Conservation (phyloP, 2,113 vertebrate species). For the Ammodytes marinus region DNA sequence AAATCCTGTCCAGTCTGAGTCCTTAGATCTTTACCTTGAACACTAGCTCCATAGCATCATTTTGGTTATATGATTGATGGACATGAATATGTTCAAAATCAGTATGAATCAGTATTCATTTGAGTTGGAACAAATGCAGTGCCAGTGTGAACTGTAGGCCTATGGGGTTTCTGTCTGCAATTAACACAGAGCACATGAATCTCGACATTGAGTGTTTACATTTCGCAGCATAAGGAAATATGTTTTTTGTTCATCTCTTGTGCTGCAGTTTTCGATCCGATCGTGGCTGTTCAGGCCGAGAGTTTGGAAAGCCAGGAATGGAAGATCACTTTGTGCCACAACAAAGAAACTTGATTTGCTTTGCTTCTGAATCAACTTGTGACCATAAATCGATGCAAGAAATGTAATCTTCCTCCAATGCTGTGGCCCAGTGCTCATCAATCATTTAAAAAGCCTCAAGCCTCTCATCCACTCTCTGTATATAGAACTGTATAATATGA, state of each 20-base stretch:
- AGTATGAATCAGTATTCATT: slow-evolving; percentile 22
- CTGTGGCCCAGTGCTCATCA: slow-evolving; percentile 38
- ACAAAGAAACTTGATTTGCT: slow-evolving; percentile 17
- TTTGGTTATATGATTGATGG: slow-evolving; percentile 19
- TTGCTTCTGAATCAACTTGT: slow-evolving; percentile 31
- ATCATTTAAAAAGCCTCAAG: slow-evolving; percentile 70
- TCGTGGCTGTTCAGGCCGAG: slow-evolving; percentile 32
- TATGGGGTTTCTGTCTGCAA: slow-evolving; percentile 10
- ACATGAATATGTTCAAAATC: slow-evolving; percentile 12
- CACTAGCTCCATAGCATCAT: slow-evolving; percentile 11
- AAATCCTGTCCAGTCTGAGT: slow-evolving; percentile 24
- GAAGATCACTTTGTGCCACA: slow-evolving; percentile 36
- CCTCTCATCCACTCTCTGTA: slow-evolving; percentile 74
- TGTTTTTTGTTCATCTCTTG: slow-evolving; percentile 20
- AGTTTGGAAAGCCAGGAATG: slow-evolving; percentile 48
- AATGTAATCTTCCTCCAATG: slow-evolving; percentile 9
- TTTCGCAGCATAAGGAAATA: slow-evolving; percentile 9
- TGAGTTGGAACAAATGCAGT: slow-evolving; percentile 15
- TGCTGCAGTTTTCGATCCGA: slow-evolving; percentile 34
- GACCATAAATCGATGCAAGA: slow-evolving; percentile 28
- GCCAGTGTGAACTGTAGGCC: slow-evolving; percentile 2
- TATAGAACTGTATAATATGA: slow-evolving; percentile 80
- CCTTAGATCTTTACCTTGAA: slow-evolving; percentile 8
- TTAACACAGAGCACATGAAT: slow-evolving; percentile 44
- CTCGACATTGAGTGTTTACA: too few relatives aligned